A percentile compares a stretch with the other conserved stretches of the same genome.
phyloP scores from a whole-genome alignment of 2,113 vertebrate species.

The Hippocampus barbouri region DNA sequence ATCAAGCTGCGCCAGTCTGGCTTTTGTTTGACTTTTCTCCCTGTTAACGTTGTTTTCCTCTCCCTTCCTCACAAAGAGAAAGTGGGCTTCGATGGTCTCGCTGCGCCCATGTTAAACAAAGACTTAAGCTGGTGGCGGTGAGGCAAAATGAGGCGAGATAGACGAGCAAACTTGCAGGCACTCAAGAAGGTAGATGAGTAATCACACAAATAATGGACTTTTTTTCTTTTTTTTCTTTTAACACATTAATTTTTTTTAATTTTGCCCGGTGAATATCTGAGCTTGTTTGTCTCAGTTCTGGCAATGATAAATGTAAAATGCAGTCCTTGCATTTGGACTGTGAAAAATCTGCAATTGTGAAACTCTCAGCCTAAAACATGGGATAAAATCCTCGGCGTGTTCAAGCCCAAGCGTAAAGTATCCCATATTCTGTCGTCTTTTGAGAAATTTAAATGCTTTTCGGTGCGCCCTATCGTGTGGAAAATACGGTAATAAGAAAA shows the following conservation, averaged over 20 bases:
- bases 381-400: too few relatives aligned
- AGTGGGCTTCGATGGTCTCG: slow-evolving; percentile 60
- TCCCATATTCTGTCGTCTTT: too few relatives aligned
- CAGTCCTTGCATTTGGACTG: not conserved
- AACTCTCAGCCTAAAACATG: not conserved
- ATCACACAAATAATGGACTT: slow-evolving; percentile 31
- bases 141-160: slow-evolving; percentile 20
- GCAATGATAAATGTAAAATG: not conserved
- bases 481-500: not conserved
- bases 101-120: slow-evolving; percentile 55
- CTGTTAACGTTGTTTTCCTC: slow-evolving; percentile 32
- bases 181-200: slow-evolving; percentile 25
- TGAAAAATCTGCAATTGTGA: not conserved
- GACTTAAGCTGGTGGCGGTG: slow-evolving; percentile 33
- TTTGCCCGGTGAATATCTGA: too few relatives aligned
- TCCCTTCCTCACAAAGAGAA: slow-evolving; percentile 48
- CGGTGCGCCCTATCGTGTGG: not conserved
- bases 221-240: not conserved
- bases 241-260: not conserved
- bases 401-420: too few relatives aligned
- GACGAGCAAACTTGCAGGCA: slow-evolving; percentile 50
- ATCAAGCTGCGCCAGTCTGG: slow-evolving; percentile 25
- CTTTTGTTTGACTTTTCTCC: slow-evolving; percentile 8
- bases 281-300: too few relatives aligned
- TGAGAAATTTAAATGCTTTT: too few relatives aligned